Evolutionary conservation across 1,140 invertebrate genomes (phyloP), one percentile per base, ranked within the genome.

Genomic region (Amyelois transitella): DNA sequence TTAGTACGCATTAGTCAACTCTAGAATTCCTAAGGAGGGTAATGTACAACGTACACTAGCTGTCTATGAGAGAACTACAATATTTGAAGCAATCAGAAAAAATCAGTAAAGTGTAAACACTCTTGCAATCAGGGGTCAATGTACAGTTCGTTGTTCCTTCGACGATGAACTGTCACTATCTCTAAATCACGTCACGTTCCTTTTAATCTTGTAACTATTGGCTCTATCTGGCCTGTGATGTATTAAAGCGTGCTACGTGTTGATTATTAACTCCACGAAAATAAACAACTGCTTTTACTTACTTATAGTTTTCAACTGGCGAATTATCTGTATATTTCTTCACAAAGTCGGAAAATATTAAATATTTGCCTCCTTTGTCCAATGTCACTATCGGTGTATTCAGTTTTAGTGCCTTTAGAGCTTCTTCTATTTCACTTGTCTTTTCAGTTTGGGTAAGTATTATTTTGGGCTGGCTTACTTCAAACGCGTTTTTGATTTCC

Each of bases 371-470:
- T 10, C 48, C 51, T 10, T 28, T 28, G 17, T 64, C 69, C 32
- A 69, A 72, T 17, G 60, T 64, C 7, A 69, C 20, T 7, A 72
- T 49, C 14, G 43, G 48, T 0, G 56, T 12, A 1, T 62, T 38
- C 6, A 55, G 5, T 10, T 52, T 47, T 0, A 53, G 7, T 0
- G 53, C 38, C 1, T 48, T 43, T 6, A 61, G 14, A 12, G 63
- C 66, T 43, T 24, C 18, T 19, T 59, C 12, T 8, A 60, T 18
- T 17, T 60, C 59, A 6, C 7, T 14, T 1, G 57, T 32, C 14
- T 49, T 63, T 10, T 61, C 53, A 1, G 47, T 51, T 53, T 72
- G 63, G 18, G 66, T 69, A 24, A 72, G 68, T 17, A 65, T 47
- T 10, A 68, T 2, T 43, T 72, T 72, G 8, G 69, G 69, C 25